Base-by-base conservation (phyloP, 1,140 invertebrate genomes). In the Euglossa dilemma region DNA sequence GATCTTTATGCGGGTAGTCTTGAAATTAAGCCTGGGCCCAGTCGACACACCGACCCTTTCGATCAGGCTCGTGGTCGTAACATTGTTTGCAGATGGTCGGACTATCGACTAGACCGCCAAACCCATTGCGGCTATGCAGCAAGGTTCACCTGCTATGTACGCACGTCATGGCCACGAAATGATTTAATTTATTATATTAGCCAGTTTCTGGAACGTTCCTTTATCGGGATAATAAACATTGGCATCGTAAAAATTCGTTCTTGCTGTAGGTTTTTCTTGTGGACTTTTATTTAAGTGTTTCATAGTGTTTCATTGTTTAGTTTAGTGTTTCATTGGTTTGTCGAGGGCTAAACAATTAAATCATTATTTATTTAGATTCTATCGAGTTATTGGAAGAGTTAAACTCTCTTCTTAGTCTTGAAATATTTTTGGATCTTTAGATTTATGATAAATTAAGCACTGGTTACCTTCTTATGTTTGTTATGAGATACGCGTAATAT, bases 71-170 rank as follows among this genome's bases (percentile, higher is more conserved):
- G 80, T 56, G 80, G 84, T 67, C 28, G 70, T 80, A 80, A 80
- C 80, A 84, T 87, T 84, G 86, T 86, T 87, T 83, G 83, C 77
- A 83, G 76, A 76, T 69, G 80, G 69, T 71, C 63, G 67, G 63
- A 56, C 71, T 59, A 86, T 83, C 82, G 75, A 75, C 83, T 79
- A 71, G 81, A 87, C 83, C 87, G 47, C 87, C 70, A 73, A 82
- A 84, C 73, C 54, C 72, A 71, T 80, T 84, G 85, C 59, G 86
- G 86, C 25, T 52, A 63, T 80, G 66, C 69, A 76, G 28, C 70
- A 66, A 84, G 74, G 63, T 82, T 76, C 73, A 50, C 57, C 67
- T 36, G 28, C 67, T 50, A 61, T 66, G 67, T 71, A 84, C 50
- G 63, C 52, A 43, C 52, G 78, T 78, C 81, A 71, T 43, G 47